Conservation (phyloP, 2,797 vertebrate genomes). For the Philypnodon macrostomus region DNA sequence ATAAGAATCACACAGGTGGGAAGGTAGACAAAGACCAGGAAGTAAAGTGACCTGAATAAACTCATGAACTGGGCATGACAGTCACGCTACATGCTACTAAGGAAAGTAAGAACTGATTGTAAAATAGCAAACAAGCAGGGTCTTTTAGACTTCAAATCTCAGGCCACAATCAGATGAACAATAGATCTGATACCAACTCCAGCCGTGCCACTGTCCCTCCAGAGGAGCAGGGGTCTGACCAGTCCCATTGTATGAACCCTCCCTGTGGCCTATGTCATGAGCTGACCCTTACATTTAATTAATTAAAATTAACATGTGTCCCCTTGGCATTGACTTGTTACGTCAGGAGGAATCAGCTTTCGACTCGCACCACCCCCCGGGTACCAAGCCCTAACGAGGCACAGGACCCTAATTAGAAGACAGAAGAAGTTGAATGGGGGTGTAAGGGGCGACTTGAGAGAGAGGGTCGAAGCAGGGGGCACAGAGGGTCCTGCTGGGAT, state of each 20-base stretch:
- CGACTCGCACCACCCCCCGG: constrained; percentile 61
- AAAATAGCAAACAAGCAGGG: constrained; percentile 13
- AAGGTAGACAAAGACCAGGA: too few species aligned
- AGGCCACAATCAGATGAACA: constrained; percentile 42
- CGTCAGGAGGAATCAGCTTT: constrained; percentile 82
- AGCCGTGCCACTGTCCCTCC: constrained; percentile 33
- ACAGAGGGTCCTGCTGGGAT: constrained; percentile 70
- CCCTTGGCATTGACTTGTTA: constrained; percentile 82
- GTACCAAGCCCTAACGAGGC: constrained; percentile 74
- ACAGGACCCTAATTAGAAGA: constrained; percentile 80
- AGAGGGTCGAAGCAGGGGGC: constrained; percentile 29
- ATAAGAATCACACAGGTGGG: too few species aligned
- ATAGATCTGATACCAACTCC: constrained; percentile 32
- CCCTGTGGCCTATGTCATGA: constrained; percentile 68
- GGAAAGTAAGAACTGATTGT: too few species aligned
- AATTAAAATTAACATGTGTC: constrained; percentile 84
- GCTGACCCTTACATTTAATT: constrained; percentile 80
- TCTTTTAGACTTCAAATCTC: constrained; percentile 44
- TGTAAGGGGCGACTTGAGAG: constrained; percentile 32
- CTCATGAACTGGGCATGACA: too few species aligned
- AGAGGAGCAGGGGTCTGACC: constrained; percentile 42
- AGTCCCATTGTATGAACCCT: too few species aligned
- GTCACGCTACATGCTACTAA: too few species aligned
- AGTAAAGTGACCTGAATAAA: too few species aligned
- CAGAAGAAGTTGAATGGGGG: constrained; percentile 37